phyloP scores from a whole-genome alignment of 2,113 vertebrate genomes.

The Rostratula benghalensis region DNA sequence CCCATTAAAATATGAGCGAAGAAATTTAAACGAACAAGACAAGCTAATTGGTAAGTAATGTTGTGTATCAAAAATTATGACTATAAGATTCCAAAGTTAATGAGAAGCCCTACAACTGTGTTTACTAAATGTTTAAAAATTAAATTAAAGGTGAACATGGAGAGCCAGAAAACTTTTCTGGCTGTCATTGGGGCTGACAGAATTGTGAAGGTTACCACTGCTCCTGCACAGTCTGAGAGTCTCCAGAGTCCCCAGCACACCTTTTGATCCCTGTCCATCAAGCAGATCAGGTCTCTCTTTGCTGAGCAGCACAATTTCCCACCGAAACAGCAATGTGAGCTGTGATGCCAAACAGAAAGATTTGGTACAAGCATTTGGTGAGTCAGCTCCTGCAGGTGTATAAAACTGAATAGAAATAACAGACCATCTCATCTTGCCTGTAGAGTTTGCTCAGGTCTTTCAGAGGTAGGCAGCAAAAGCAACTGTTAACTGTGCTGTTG shows the following conservation, averaged over 20 bases:
- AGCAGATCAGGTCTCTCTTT: neutral
- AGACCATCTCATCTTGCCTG: neutral
- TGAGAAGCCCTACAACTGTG: slow-evolving; percentile 89
- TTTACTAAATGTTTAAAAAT: slow-evolving; percentile 92
- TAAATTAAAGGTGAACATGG: slow-evolving; percentile 79
- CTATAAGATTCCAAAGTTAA: slow-evolving; percentile 92
- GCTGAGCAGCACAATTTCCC: neutral
- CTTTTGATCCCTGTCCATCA: neutral
- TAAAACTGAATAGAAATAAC: neutral
- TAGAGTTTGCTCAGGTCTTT: neutral
- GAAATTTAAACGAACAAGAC: slow-evolving; percentile 95
- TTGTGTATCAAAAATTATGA: slow-evolving; percentile 97
- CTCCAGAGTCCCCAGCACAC: neutral
- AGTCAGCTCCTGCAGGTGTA: neutral
- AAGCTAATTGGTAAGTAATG: slow-evolving; percentile 99
- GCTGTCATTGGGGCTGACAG: neutral
- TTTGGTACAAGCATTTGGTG: neutral
- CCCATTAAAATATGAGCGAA: slow-evolving; percentile 96
- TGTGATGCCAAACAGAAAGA: neutral
- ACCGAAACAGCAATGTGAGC: neutral
- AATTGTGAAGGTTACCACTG: neutral
- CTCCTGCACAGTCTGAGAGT: neutral
- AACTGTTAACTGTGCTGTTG: neutral
- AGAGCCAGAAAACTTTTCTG: slow-evolving; percentile 60
- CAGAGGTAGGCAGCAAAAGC: neutral